Evolutionary conservation across 1,140 invertebrate genomes (phyloP).

Genomic region (Trinorchestia longiramus): DNA sequence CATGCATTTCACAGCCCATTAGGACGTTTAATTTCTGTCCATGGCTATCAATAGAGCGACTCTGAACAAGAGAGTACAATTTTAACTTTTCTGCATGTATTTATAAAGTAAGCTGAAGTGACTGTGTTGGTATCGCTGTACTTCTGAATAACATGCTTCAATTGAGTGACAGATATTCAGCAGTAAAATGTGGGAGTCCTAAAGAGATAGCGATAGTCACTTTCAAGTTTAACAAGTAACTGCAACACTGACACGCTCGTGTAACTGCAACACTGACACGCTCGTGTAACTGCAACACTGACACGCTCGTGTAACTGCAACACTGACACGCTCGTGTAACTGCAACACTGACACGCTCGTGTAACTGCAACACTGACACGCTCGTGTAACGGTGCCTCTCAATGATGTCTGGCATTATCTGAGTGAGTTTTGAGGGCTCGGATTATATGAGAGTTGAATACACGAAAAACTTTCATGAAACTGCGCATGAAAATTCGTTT

Average conservation of each 20-base stretch:
- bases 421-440: no score
- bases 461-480: background rate
- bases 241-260: background rate
- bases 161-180: background rate
- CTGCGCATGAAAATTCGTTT: background rate
- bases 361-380: no score
- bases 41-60: background rate
- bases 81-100: background rate
- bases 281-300: no score
- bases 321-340: no score
- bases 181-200: background rate
- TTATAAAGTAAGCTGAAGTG: background rate
- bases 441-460: no score
- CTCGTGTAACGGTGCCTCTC: no score
- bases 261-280: background rate
- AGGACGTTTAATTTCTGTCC: background rate
- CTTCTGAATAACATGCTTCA: background rate
- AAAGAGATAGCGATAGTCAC: background rate
- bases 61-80: background rate
- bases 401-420: no score
- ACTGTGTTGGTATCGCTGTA: background rate
- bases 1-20: background rate
- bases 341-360: no score
- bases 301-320: no score
- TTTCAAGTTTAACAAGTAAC: background rate